Evolutionary conservation across 1,140 invertebrate species (phyloP).

Genomic region (Formica selysi): DNA sequence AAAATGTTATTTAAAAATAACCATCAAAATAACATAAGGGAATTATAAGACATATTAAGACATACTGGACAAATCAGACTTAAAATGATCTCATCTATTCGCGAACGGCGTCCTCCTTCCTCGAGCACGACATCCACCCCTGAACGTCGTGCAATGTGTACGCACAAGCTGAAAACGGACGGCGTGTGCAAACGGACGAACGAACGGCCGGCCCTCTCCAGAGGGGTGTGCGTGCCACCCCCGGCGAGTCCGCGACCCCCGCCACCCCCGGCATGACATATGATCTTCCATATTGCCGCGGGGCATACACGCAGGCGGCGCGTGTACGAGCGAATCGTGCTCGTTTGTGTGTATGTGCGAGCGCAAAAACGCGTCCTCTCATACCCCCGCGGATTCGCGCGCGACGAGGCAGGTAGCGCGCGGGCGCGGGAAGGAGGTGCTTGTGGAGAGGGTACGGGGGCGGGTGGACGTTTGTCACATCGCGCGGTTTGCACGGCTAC

Average conservation of each 20-base stretch:
- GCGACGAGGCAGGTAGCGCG: slow-evolving; percentile 54
- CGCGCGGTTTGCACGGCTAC: slow-evolving; percentile 75
- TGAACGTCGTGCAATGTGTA: slow-evolving; percentile 45
- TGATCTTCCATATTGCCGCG: slow-evolving; percentile 82
- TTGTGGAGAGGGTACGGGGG: slow-evolving; percentile 26
- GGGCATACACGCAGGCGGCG: slow-evolving; percentile 70
- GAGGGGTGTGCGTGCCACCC: slow-evolving; percentile 69
- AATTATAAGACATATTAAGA: background rate
- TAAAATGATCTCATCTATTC: slow-evolving; percentile 38
- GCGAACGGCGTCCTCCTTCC: background rate
- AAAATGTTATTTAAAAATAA: background rate
- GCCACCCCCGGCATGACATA: slow-evolving; percentile 80
- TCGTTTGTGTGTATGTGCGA: background rate
- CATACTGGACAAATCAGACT: background rate
- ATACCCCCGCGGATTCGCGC: slow-evolving; percentile 26
- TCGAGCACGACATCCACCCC: slow-evolving; percentile 16
- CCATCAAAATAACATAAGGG: too few species aligned
- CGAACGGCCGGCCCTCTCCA: slow-evolving; percentile 30
- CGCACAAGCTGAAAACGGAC: slow-evolving; percentile 51
- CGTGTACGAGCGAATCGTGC: slow-evolving; percentile 57
- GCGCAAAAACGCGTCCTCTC: slow-evolving; percentile 61
- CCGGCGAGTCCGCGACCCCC: slow-evolving; percentile 27
- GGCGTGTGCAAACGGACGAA: slow-evolving; percentile 76
- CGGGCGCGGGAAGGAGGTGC: slow-evolving; percentile 37
- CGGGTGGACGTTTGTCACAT: slow-evolving; percentile 80